Percentiles rank a stretch among this genome's conserved stretches.
phyloP scores from a whole-genome alignment of 2,113 vertebrate species.

The Lycaon pictus region DNA sequence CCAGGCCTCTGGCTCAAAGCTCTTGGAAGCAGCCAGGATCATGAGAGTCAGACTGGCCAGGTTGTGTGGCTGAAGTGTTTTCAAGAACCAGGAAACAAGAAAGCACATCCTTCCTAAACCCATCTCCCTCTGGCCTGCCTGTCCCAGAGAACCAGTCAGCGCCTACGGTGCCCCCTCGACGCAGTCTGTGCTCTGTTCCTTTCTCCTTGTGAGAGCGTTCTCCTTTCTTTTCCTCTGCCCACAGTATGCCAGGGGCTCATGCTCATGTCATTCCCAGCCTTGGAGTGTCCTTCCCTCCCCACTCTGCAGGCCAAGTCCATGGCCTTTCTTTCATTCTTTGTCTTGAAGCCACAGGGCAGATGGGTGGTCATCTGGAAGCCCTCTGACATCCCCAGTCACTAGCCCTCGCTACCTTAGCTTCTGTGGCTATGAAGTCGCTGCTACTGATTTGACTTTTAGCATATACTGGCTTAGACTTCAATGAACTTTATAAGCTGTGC shows the following conservation, averaged over 20 bases:
- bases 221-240: not conserved
- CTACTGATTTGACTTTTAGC: not conserved
- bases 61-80: rapidly evolving
- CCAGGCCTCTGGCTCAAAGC: not conserved
- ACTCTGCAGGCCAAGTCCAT: not conserved
- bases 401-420: not conserved
- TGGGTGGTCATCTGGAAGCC: not conserved
- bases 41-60: not conserved
- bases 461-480: rapidly evolving
- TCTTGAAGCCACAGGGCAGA: not conserved
- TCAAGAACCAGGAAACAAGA: not conserved
- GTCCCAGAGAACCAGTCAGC: not conserved
- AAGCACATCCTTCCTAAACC: not conserved
- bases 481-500: rapidly evolving
- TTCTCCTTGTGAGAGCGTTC: no score
- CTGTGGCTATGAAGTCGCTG: not conserved
- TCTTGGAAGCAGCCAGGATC: not conserved
- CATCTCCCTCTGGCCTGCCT: not conserved
- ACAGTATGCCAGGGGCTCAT: not conserved
- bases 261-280: not conserved
- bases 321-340: not conserved
- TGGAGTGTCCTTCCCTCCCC: not conserved
- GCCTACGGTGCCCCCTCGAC: not conserved
- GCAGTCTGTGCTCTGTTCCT: no score
- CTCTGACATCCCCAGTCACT: no score